Conservation (phyloP, 2,797 vertebrate genomes). For the Oophaga sylvatica region DNA sequence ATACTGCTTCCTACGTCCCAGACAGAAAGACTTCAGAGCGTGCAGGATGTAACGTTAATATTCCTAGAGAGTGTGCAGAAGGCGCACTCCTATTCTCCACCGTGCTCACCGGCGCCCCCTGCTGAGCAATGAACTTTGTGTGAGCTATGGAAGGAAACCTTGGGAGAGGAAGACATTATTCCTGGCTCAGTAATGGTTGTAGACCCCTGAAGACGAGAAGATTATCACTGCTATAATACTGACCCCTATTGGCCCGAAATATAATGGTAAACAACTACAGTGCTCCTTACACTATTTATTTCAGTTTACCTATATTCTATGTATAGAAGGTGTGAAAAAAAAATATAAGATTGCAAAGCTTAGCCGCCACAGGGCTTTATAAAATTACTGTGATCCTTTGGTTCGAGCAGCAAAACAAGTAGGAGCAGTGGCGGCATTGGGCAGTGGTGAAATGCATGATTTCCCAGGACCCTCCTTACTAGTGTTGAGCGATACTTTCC, state of each 20-base stretch:
- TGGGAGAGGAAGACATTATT: not conserved
- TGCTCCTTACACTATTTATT: not conserved
- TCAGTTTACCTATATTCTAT: too few relatives aligned
- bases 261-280: not conserved
- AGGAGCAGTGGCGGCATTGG: too few relatives aligned
- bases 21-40: not conserved
- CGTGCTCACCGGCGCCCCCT: not conserved
- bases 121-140: not conserved
- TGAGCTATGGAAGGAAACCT: not conserved
- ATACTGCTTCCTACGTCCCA: not conserved
- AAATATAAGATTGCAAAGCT: too few relatives aligned
- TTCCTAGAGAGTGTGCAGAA: not conserved
- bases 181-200: too few relatives aligned
- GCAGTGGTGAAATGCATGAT: too few relatives aligned
- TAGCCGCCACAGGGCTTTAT: too few relatives aligned
- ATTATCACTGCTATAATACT: not conserved
- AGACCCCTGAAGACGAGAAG: not conserved
- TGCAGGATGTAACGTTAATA: not conserved
- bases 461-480: too few relatives aligned
- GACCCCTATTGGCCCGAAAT: not conserved
- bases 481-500: too few relatives aligned
- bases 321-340: too few relatives aligned
- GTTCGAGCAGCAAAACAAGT: too few relatives aligned
- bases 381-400: too few relatives aligned
- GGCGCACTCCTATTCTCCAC: not conserved